Conservation (phyloP, 1,140 invertebrate species). For the Trachelipus rathkii region DNA sequence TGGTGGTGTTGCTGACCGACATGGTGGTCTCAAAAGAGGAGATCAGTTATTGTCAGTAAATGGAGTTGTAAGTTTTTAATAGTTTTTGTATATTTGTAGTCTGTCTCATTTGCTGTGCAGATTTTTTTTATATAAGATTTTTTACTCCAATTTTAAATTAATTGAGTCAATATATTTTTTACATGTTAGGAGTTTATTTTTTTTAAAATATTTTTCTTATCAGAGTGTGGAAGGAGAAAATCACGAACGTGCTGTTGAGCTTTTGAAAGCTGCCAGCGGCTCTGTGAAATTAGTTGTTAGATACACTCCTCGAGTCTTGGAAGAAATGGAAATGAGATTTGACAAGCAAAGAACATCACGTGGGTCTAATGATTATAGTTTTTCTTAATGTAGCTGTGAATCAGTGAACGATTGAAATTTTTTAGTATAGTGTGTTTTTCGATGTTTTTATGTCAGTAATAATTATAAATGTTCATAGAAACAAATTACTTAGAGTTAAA, state of each 20-base stretch:
- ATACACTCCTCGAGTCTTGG: conserved; percentile 96
- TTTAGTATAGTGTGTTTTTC: too few species aligned
- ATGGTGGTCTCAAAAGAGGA: conserved; percentile 93
- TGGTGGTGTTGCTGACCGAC: conserved; percentile 93
- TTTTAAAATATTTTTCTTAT: not conserved
- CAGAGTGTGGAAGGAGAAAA: conserved; percentile 94
- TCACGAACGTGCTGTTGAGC: conserved; percentile 97
- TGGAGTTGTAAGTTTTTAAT: conserved; percentile 64
- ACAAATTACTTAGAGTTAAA: too few species aligned
- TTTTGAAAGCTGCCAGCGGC: conserved; percentile 94
- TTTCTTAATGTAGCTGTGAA: too few species aligned
- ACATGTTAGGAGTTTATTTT: too few species aligned
- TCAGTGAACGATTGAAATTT: too few species aligned
- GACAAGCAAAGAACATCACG: conserved; percentile 72
- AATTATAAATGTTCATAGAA: too few species aligned
- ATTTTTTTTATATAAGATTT: not conserved
- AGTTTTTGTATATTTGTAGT: not conserved
- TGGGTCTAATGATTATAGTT: too few species aligned
- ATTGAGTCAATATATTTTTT: too few species aligned
- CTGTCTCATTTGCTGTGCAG: not conserved
- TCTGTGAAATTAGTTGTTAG: conserved; percentile 96
- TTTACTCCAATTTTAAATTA: too few species aligned
- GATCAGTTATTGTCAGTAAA: conserved; percentile 98
- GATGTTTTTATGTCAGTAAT: too few species aligned
- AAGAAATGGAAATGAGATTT: conserved; percentile 99